A percentile compares a stretch with the other conserved stretches of the same genome.
phyloP scores from a whole-genome alignment of 2,113 vertebrate genomes.

The Tetrao urogallus region DNA sequence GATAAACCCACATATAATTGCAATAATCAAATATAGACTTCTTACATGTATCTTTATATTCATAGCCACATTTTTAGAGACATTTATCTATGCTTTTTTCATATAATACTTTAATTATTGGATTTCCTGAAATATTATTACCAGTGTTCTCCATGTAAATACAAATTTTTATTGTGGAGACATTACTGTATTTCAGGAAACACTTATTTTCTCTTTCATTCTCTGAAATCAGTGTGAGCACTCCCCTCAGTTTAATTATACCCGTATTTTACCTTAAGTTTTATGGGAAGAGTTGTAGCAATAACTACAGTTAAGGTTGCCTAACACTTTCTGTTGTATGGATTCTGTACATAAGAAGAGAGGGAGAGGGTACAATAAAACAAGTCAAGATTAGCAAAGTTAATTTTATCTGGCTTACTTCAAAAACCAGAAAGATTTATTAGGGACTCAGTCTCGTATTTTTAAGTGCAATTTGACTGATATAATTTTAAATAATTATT shows the following conservation, averaged over 20 bases:
- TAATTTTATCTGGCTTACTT: slow-evolving; percentile 61
- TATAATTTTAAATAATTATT: slow-evolving; percentile 77
- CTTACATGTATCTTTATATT: neutral
- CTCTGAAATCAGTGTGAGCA: slow-evolving; percentile 32
- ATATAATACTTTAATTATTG: neutral
- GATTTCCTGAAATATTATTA: neutral
- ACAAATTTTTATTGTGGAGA: neutral
- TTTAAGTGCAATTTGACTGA: slow-evolving; percentile 51
- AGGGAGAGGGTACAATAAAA: slow-evolving; percentile 54
- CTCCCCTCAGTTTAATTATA: slow-evolving; percentile 56
- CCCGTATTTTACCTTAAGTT: slow-evolving; percentile 20
- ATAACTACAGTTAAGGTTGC: slow-evolving; percentile 54
- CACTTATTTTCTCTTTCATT: neutral
- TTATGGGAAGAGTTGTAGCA: slow-evolving; percentile 50
- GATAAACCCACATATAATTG: neutral
- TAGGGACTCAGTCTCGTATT: slow-evolving; percentile 45
- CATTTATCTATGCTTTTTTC: neutral
- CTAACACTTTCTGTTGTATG: slow-evolving; percentile 25
- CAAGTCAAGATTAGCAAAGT: slow-evolving; percentile 66
- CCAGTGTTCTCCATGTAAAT: neutral
- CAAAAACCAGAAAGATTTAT: slow-evolving; percentile 63
- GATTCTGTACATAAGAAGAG: slow-evolving; percentile 39
- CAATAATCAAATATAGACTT: neutral
- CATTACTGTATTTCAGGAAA: neutral
- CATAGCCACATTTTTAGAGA: neutral